These are phyloP conservation scores for Eubasilissa splendida DNA, from an alignment of 2,888 invertebrate genomes.

Conservation along the genomic window DNA sequence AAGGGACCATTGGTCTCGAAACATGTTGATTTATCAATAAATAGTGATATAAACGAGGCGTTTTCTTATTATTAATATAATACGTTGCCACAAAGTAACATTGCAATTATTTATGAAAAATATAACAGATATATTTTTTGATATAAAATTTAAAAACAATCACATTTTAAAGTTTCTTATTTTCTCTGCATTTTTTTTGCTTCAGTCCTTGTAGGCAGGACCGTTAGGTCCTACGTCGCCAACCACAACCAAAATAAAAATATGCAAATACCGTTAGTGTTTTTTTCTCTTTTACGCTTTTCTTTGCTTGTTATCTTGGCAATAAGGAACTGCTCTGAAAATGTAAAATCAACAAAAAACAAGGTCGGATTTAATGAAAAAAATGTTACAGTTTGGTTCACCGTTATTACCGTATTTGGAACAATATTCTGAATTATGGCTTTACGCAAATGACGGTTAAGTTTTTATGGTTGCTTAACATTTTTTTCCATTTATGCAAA, in stretches of 20 bases:
- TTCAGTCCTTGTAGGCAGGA: no score
- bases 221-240: no score
- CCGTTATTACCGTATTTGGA: constrained; percentile 22
- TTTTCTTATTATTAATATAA: no score
- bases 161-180: no score
- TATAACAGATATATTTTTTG: no score
- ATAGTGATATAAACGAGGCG: no score
- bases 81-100: no score
- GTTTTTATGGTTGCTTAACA: constrained; percentile 1
- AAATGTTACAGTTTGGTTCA: constrained; percentile 24
- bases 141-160: no score
- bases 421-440: constrained; percentile 12
- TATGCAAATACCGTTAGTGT: constrained; percentile 6
- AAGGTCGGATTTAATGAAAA: background rate
- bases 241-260: background rate
- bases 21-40: no score
- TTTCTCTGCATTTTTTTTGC: no score
- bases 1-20: no score
- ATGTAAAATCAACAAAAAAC: background rate
- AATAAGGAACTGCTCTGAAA: constrained; percentile 2
- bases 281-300: background rate
- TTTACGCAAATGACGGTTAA: constrained; percentile 23
- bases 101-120: no score
- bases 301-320: background rate
- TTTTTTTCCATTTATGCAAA: background rate